Conservation (phyloP, 2,113 vertebrate genomes). For the Athene noctua region DNA sequence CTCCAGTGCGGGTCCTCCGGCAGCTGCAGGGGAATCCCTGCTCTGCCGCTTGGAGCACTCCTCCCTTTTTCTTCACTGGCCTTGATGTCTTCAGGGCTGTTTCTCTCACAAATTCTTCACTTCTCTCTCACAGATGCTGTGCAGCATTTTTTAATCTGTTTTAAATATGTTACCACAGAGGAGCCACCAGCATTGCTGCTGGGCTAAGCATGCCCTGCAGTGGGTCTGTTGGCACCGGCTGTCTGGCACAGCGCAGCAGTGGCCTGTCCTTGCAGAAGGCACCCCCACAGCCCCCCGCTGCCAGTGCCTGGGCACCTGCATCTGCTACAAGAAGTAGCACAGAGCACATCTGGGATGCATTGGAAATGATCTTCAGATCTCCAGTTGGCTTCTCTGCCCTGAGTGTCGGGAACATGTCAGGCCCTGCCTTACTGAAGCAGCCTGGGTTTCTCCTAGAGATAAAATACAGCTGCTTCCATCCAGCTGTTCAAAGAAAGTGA, state of each 20-base stretch:
- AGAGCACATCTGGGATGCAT: not conserved
- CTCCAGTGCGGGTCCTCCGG: not conserved
- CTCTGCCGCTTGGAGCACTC: accelerated
- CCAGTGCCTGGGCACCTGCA: not conserved
- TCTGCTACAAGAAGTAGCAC: accelerated
- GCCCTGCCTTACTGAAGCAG: not conserved
- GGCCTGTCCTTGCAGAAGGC: not conserved
- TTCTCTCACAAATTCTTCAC: not conserved
- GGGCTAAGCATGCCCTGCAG: not conserved
- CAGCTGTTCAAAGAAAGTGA: not conserved
- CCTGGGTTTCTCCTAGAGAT: not conserved
- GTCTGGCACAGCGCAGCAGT: no score
- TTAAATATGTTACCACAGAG: not conserved
- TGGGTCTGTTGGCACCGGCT: not conserved
- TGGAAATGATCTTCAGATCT: not conserved
- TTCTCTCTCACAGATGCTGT: not conserved
- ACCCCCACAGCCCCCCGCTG: not conserved
- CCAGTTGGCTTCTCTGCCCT: accelerated
- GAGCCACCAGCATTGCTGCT: not conserved
- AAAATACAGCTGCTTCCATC: not conserved
- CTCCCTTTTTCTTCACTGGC: not conserved
- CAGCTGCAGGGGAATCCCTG: not conserved
- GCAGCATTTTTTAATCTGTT: not conserved
- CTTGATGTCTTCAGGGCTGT: not conserved
- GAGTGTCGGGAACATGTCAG: not conserved